phyloP scores from a whole-genome alignment of 1,140 invertebrate species.

The Calliphora vicina region DNA sequence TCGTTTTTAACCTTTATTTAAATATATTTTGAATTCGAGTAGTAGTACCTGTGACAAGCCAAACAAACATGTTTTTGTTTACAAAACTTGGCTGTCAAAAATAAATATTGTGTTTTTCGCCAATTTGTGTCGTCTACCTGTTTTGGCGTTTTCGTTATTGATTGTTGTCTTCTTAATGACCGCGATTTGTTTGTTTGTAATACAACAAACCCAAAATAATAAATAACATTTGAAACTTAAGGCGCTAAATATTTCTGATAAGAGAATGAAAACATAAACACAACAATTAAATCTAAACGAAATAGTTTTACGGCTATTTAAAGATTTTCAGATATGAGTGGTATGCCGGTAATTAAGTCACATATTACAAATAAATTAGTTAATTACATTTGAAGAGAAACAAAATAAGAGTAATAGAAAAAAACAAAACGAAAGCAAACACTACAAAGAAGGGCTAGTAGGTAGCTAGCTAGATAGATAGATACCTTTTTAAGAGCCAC shows the following conservation, averaged over 20 bases:
- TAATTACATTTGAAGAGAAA: no score
- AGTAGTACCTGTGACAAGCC: no score
- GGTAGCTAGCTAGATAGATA: background rate
- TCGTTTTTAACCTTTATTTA: no score
- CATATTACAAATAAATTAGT: no score
- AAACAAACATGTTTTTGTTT: no score
- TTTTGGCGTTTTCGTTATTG: background rate
- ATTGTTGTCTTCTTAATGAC: background rate
- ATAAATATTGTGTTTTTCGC: no score
- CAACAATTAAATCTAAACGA: background rate
- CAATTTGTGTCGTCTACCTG: background rate
- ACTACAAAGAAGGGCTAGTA: no score
- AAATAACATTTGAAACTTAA: background rate
- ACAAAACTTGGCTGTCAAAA: no score
- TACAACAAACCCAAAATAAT: background rate
- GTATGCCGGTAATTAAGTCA: background rate
- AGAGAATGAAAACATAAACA: background rate
- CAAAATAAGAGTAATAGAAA: no score
- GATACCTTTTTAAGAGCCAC: background rate
- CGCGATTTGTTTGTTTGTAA: background rate
- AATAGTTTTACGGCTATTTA: background rate
- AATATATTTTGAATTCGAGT: no score
- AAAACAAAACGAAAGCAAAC: no score
- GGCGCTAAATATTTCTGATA: background rate
- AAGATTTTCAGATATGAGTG: background rate